Conservation (phyloP, 1,140 invertebrate genomes). For the Adelges cooleyi region DNA sequence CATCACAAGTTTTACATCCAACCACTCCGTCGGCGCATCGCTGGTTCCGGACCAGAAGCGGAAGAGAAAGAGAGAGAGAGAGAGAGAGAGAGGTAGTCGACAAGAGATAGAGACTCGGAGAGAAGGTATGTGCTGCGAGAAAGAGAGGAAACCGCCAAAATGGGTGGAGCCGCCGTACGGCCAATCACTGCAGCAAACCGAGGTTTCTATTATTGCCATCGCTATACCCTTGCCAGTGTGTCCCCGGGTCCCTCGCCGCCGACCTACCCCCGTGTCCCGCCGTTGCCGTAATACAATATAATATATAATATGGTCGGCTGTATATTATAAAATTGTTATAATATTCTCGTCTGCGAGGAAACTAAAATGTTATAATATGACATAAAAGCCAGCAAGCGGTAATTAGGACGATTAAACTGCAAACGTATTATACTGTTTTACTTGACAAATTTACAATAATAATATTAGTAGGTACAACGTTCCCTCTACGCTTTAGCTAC, state of each 20-base stretch:
- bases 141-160: neutral
- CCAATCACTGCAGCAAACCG: conserved; percentile 27
- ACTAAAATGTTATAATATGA: no score
- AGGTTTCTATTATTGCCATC: conserved; percentile 11
- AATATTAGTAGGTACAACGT: no score
- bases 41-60: neutral
- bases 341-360: no score
- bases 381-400: no score
- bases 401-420: no score
- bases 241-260: neutral
- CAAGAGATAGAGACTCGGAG: no score
- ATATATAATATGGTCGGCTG: no score
- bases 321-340: no score
- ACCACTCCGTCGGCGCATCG: neutral
- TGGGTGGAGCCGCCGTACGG: conserved; percentile 15
- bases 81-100: neutral
- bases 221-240: neutral
- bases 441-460: no score
- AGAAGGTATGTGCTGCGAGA: neutral
- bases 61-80: neutral
- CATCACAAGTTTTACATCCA: no score
- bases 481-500: no score
- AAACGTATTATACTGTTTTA: no score
- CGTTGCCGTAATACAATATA: neutral
- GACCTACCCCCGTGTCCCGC: neutral